Base-by-base conservation (phyloP, 2,888 invertebrate genomes). In the Psylliodes chrysocephalus region DNA sequence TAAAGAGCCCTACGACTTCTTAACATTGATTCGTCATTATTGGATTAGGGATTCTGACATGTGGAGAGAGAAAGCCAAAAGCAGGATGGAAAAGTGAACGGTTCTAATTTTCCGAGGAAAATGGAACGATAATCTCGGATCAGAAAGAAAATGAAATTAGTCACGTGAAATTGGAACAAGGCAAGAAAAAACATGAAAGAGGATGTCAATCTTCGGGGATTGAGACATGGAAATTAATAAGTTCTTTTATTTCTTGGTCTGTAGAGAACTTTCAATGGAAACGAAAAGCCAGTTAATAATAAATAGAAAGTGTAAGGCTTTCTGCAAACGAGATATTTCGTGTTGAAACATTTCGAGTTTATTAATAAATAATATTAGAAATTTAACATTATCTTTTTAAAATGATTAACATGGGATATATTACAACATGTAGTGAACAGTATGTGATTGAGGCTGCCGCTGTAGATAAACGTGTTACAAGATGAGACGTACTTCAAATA, bases 41-140 rank as follows among this genome's bases (percentile, higher is more conserved):
- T 59, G 59, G 51, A 59, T 59, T 59, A 59, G 15, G 38, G 59
- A 59, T 40, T 46, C 44, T 55, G 55, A 55, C 59, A 59, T 59
- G 59, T 59, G 59, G 57, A 57, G 47, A 38, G 14, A 25, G 44
- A 44, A 55, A 46, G 55, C 49, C 35, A 15, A 49, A 40, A 35
- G 47, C 38, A 17, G 40, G 40, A 25, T 18, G 54, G 42, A 52
- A 18, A 30, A 52, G 52, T 46, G 38, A 52, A 51, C 44, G 53
- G 44, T 38, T 53, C 52, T 52, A 52, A 57, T 57, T 63, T 56
- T 52, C 42, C 38, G 38, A 56, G 28, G 57, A 63, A 63, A 57
- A 63, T 63, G 63, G 47, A 57, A 57, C 46, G 49, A 57, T 57
- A 56, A 53, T 56, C 54, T 52, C 17, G 19, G 42, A 52, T 42